Evolutionary conservation across 1,140 invertebrate species (phyloP).

Genomic region (Aphelenchoides avenae): DNA sequence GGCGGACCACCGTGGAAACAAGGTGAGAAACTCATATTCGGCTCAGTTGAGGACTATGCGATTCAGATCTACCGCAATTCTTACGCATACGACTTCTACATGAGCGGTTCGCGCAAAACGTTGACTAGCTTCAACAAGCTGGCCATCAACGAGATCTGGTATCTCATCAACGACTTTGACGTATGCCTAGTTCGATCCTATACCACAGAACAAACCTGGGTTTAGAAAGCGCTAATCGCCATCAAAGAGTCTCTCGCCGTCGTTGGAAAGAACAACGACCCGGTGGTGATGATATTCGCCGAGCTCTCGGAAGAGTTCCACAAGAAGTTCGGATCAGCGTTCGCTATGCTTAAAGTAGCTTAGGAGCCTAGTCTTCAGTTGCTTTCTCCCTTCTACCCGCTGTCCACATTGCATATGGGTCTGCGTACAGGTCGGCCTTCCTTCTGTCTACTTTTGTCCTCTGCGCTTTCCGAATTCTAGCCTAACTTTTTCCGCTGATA

Average conservation of each 20-base stretch:
- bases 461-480: too few relatives aligned
- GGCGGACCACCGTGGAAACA: constrained; percentile 49
- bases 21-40: constrained; percentile 12
- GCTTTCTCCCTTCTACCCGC: too few relatives aligned
- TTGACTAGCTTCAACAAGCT: constrained; percentile 38
- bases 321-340: constrained; percentile 28
- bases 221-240: constrained; percentile 33
- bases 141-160: constrained; percentile 48
- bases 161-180: constrained; percentile 49
- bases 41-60: not conserved
- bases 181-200: constrained; percentile 32
- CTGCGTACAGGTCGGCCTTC: too few relatives aligned
- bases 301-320: constrained; percentile 30
- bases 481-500: too few relatives aligned
- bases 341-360: constrained; percentile 23
- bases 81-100: constrained; percentile 53
- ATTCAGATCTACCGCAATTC: constrained; percentile 50
- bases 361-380: too few relatives aligned
- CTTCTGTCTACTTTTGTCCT: too few relatives aligned
- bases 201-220: not conserved
- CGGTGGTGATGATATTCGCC: constrained; percentile 13
- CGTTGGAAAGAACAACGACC: constrained; percentile 19
- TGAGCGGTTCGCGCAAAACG: constrained; percentile 38
- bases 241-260: constrained; percentile 19
- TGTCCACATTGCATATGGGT: too few relatives aligned